Percentiles rank a stretch among this genome's conserved stretches.
Conservation (phyloP, 2,888 invertebrate genomes). For the Amiota communis region DNA sequence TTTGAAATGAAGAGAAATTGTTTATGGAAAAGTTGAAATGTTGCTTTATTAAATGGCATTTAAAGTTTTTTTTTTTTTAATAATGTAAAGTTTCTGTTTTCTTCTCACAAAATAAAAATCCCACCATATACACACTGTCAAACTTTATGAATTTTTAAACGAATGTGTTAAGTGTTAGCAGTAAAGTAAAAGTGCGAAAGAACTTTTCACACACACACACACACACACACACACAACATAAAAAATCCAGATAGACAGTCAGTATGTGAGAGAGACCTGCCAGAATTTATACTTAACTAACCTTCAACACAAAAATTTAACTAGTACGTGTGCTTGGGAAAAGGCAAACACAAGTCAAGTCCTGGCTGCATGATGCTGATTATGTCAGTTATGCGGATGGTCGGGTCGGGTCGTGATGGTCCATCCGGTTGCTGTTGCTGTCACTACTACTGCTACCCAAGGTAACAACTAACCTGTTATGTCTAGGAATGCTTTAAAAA, state of each 20-base stretch:
- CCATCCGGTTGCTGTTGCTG: not conserved
- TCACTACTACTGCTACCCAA: not conserved
- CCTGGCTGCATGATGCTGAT: slow-evolving; percentile 19
- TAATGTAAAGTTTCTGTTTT: no score
- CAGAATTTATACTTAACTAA: not conserved
- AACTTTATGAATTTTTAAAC: slow-evolving; percentile 16
- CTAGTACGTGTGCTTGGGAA: not conserved
- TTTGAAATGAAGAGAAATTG: no score
- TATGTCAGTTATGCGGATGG: slow-evolving; percentile 16
- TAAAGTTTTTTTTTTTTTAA: no score
- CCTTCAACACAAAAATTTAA: not conserved
- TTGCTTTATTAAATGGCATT: no score
- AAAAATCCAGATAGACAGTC: not conserved
- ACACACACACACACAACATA: no score
- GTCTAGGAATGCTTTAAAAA: not conserved
- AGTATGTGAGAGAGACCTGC: not conserved
- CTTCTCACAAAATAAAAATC: not conserved
- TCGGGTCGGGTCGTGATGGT: not conserved
- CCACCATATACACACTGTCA: not conserved
- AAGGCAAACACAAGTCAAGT: not conserved
- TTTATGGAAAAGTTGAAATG: no score
- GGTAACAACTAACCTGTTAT: not conserved
- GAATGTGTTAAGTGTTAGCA: slow-evolving; percentile 9
- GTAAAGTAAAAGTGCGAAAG: not conserved
- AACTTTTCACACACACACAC: no score